Percentiles rank a stretch among this genome's conserved stretches.
Conservation (phyloP, 2,113 vertebrate species). For the Trichechus manatus region DNA sequence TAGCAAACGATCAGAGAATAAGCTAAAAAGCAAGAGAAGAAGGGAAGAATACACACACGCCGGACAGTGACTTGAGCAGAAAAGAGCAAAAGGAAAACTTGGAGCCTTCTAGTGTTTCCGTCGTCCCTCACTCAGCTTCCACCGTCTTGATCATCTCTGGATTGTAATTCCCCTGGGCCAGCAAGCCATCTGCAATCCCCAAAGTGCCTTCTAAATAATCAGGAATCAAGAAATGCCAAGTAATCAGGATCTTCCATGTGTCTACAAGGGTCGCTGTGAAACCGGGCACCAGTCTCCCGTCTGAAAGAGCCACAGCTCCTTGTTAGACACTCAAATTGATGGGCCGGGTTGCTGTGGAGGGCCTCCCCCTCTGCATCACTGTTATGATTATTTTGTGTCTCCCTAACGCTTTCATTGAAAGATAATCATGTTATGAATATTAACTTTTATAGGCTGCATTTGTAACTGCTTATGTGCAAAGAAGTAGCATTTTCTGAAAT, state of each 20-base stretch:
- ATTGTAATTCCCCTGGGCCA: not conserved
- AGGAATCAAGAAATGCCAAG: constrained; percentile 47
- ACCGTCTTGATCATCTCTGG: not conserved
- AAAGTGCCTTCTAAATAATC: constrained; percentile 62
- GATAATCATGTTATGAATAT: constrained; percentile 80
- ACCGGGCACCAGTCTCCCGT: not conserved
- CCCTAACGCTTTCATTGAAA: constrained; percentile 78
- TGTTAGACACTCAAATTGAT: fast-evolving
- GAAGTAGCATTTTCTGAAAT: constrained; percentile 73
- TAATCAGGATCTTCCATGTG: not conserved
- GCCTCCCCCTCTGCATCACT: not conserved
- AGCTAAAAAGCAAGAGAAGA: not conserved
- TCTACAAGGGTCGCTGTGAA: not conserved
- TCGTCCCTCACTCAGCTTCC: not conserved
- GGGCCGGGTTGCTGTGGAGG: not conserved
- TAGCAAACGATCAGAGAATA: not conserved
- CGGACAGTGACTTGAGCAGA: too few relatives aligned
- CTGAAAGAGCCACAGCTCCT: not conserved
- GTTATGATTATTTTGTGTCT: constrained; percentile 65
- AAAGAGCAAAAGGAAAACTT: not conserved
- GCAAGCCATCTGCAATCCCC: not conserved
- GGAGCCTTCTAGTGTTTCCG: not conserved
- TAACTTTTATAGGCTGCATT: constrained; percentile 74
- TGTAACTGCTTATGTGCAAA: constrained; percentile 79
- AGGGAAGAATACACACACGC: not conserved